Evolutionary conservation across 2,888 invertebrate genomes (phyloP).

Genomic region (Drosophila kanekoi): DNA sequence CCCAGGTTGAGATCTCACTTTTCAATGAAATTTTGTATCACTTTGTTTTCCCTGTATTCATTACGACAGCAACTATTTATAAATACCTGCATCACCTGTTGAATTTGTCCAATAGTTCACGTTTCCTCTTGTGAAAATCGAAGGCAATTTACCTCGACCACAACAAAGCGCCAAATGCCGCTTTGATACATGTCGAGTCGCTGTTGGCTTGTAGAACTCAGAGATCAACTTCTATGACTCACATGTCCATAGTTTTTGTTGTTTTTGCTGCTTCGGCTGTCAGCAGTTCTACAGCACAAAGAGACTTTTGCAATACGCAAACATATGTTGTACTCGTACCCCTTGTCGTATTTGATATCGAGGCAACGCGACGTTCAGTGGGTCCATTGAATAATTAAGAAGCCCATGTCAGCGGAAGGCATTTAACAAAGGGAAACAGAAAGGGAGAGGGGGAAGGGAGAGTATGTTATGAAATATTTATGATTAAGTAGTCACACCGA

Average conservation of each 20-base stretch:
- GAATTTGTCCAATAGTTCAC: constrained; percentile 21
- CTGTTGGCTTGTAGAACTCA: neutral
- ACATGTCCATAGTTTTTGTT: constrained; percentile 31
- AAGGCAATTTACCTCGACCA: constrained; percentile 39
- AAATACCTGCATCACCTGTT: constrained; percentile 50
- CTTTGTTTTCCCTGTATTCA: neutral
- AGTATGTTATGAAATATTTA: constrained; percentile 71
- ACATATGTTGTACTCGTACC: constrained; percentile 47
- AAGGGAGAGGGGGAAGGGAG: constrained; percentile 19
- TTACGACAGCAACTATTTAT: constrained; percentile 51
- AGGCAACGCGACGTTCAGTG: constrained; percentile 24
- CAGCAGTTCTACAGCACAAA: constrained; percentile 61
- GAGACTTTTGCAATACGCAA: constrained; percentile 64
- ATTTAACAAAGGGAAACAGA: constrained; percentile 4
- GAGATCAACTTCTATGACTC: constrained; percentile 58
- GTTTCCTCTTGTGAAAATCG: constrained; percentile 45
- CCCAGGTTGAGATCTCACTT: constrained; percentile 21
- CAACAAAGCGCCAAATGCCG: constrained; percentile 54
- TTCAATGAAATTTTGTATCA: constrained; percentile 28
- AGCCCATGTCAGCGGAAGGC: constrained; percentile 57
- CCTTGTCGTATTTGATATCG: constrained; percentile 44
- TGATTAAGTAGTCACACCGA: constrained; percentile 53
- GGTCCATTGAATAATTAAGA: constrained; percentile 69
- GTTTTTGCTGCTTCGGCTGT: constrained; percentile 39
- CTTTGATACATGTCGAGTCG: constrained; percentile 15